phyloP scores from a whole-genome alignment of 1,140 invertebrate genomes.

The Drosophila orosa region DNA sequence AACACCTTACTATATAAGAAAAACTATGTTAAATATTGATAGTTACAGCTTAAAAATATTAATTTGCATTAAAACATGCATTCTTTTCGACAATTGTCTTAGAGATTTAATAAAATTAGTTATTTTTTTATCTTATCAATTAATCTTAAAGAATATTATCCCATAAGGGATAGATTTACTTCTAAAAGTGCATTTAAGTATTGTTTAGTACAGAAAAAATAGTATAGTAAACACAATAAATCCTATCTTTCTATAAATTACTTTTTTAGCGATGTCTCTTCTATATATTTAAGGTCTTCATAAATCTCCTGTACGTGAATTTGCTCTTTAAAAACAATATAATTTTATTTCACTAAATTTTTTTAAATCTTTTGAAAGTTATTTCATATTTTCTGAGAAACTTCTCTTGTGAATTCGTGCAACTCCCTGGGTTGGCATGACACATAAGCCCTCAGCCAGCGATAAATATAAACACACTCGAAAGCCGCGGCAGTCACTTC shows the following conservation, averaged over 20 bases:
- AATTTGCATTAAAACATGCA: neutral
- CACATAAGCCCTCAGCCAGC: slow-evolving; percentile 33
- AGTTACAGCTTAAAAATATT: neutral
- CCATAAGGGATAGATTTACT: too few relatives aligned
- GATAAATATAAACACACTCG: slow-evolving; percentile 41
- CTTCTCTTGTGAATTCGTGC: neutral
- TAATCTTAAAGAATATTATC: too few relatives aligned
- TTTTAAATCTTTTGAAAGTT: neutral
- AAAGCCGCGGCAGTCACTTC: slow-evolving; percentile 38
- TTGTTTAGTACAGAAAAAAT: too few relatives aligned
- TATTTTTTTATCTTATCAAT: too few relatives aligned
- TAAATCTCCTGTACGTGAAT: too few relatives aligned
- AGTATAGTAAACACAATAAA: too few relatives aligned
- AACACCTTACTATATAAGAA: neutral
- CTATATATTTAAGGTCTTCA: too few relatives aligned
- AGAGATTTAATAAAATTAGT: too few relatives aligned
- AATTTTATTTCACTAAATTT: neutral
- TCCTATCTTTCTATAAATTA: too few relatives aligned
- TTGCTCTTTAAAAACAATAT: too few relatives aligned
- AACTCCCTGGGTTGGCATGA: slow-evolving; percentile 43
- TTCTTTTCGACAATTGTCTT: neutral
- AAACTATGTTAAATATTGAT: neutral
- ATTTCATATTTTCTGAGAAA: neutral
- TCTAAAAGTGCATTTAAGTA: too few relatives aligned
- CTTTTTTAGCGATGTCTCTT: too few relatives aligned